These are phyloP conservation scores for Brachypalpus laphriformis DNA, from an alignment of 2,888 invertebrate species.

Conservation along the genomic window DNA sequence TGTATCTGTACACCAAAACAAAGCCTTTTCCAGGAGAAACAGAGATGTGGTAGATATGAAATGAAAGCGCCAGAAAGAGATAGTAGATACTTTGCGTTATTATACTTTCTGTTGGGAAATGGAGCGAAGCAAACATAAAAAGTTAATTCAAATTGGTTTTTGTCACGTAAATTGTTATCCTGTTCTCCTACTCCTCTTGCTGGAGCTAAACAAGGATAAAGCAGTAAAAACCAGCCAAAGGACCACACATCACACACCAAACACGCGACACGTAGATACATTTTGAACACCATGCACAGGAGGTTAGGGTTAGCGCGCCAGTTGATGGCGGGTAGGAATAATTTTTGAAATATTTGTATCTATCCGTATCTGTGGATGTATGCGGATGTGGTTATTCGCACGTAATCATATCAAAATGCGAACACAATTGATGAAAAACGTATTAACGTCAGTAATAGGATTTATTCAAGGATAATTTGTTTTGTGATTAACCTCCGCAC, in stretches of 20 bases:
- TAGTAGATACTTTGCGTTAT: slow-evolving; percentile 7
- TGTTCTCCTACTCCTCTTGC: background rate
- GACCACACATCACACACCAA: background rate
- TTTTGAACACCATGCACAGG: background rate
- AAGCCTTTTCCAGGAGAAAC: background rate
- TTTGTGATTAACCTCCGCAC: slow-evolving; percentile 51
- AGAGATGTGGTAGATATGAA: background rate
- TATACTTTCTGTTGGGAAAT: slow-evolving; percentile 42
- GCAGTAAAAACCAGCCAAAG: background rate
- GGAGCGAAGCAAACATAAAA: slow-evolving; percentile 62
- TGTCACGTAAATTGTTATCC: slow-evolving; percentile 69
- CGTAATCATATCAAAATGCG: slow-evolving; percentile 60
- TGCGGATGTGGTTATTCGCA: slow-evolving; percentile 52
- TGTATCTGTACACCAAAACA: background rate
- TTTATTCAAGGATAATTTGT: slow-evolving; percentile 49
- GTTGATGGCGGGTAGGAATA: background rate
- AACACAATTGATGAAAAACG: slow-evolving; percentile 47
- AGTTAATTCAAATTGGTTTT: slow-evolving; percentile 70
- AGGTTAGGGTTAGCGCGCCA: background rate
- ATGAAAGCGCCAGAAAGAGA: background rate
- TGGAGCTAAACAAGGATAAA: background rate
- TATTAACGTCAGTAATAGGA: slow-evolving; percentile 41
- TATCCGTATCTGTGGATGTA: background rate
- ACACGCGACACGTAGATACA: background rate
- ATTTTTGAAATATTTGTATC: slow-evolving; percentile 10